Conservation (phyloP, 2,113 vertebrate genomes). For the Aythya baeri region DNA sequence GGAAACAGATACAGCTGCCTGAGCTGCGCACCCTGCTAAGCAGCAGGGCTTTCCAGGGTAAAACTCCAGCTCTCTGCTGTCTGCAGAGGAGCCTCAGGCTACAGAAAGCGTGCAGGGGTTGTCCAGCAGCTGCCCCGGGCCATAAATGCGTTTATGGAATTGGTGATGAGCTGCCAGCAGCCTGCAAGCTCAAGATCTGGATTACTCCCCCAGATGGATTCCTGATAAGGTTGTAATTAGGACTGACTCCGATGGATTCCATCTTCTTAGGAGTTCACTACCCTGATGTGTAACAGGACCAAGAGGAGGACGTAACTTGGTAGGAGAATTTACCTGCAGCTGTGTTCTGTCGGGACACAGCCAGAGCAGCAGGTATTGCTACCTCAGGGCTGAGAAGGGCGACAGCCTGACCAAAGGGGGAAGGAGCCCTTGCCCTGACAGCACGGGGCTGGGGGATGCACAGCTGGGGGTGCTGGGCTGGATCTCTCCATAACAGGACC, state of each 20-base stretch:
- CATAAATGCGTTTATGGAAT: background rate
- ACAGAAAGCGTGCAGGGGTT: rapidly evolving
- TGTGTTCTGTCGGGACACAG: background rate
- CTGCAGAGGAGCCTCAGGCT: background rate
- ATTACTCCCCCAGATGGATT: background rate
- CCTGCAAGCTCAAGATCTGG: background rate
- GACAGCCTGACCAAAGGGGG: background rate
- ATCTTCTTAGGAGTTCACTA: background rate
- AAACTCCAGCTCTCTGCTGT: background rate
- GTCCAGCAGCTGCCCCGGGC: background rate
- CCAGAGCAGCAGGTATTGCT: no score
- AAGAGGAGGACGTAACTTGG: background rate
- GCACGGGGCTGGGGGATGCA: rapidly evolving
- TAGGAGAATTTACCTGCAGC: background rate
- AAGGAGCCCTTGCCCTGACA: background rate
- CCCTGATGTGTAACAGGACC: background rate
- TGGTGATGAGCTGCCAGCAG: background rate
- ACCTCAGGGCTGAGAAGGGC: background rate
- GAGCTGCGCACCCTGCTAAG: background rate
- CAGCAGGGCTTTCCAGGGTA: background rate
- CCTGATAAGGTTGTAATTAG: background rate
- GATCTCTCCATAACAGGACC: background rate
- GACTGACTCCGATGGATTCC: background rate
- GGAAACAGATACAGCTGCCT: background rate
- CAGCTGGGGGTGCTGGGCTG: background rate